Base-by-base conservation (phyloP, 2,113 vertebrate genomes). In the Pygoscelis antarcticus region DNA sequence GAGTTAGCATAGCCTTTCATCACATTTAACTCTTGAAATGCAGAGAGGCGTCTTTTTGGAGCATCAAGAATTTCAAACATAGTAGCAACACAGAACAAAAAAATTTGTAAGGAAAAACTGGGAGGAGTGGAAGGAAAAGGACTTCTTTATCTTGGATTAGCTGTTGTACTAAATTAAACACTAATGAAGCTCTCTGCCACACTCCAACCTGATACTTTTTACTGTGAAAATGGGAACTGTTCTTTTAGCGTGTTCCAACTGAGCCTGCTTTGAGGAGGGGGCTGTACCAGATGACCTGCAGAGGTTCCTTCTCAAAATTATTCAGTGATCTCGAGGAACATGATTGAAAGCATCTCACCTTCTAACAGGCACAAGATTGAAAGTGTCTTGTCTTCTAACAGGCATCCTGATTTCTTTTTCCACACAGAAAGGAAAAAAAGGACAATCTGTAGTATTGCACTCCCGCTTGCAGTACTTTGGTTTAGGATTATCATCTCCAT, bases 361-460 rank as follows among this genome's bases (percentile, higher is more conserved):
- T 65, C 47, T 55, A 54, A 40, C 6, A 40, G 70, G 23, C 30
- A 32, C 15, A 26, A 47, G 72, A 47, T 29, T 12, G 58, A 17
- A 70, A 60, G 40, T 2, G 32, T 30, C 36, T 58, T 9, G 4
- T 71, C 10, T 58, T 46, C 70, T 32, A 58, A 4, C 1, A 1
- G 8, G 16, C 52, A 54, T 44, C 42, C 64, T 3, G 42, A 62
- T 72, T 72, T 72, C n/a, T 18, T 61, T 62, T 52, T 16, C 74
- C 65, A 46, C 25, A 9, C 27, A 27, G 54, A 49, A 66, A 6
- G 8, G 64, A 4, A 19, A 42, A 27, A 9, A 27, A 9, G 17
- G 44, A 47, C 49, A 40, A 27, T 27, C n/a, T 5, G 16, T 10
- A 0, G 4, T 9, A 5, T 4, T 9, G 4, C 69, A 11, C 51